A percentile compares a stretch with the other conserved stretches of the same genome.
These are phyloP conservation scores for Drosophila nannoptera DNA, from an alignment of 1,140 invertebrate species.

Conservation along the genomic window DNA sequence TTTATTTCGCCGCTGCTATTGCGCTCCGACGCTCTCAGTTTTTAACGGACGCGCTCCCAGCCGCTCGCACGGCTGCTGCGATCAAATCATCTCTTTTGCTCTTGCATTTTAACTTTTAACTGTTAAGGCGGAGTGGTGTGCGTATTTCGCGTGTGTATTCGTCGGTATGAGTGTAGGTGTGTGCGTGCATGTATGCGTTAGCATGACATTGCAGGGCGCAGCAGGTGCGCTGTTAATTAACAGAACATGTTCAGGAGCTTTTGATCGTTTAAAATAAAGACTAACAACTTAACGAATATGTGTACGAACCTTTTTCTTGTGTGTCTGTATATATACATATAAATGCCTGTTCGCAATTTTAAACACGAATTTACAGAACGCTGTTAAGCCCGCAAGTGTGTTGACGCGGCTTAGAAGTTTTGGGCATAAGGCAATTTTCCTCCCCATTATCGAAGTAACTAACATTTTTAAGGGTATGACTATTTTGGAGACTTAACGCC, in stretches of 20 bases:
- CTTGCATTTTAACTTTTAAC: slow-evolving; percentile 11
- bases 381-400: background rate
- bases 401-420: no score
- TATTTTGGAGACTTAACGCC: no score
- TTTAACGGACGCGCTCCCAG: slow-evolving; percentile 21
- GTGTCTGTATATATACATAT: background rate
- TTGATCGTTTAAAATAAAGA: background rate
- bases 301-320: background rate
- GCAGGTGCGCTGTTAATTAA: slow-evolving; percentile 45
- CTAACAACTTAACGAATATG: background rate
- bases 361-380: background rate
- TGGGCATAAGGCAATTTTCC: background rate
- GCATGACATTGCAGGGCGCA: slow-evolving; percentile 18
- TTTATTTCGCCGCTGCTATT: slow-evolving; percentile 34
- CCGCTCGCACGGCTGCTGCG: slow-evolving; percentile 31
- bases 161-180: background rate
- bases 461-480: no score
- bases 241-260: slow-evolving; percentile 12
- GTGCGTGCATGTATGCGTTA: background rate
- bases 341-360: background rate
- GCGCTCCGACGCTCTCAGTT: slow-evolving; percentile 34
- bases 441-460: no score
- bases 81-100: slow-evolving; percentile 25
- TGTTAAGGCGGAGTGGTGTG: slow-evolving; percentile 21
- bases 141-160: background rate